Conservation (phyloP, 2,797 vertebrate genomes). For the Parambassis ranga region DNA sequence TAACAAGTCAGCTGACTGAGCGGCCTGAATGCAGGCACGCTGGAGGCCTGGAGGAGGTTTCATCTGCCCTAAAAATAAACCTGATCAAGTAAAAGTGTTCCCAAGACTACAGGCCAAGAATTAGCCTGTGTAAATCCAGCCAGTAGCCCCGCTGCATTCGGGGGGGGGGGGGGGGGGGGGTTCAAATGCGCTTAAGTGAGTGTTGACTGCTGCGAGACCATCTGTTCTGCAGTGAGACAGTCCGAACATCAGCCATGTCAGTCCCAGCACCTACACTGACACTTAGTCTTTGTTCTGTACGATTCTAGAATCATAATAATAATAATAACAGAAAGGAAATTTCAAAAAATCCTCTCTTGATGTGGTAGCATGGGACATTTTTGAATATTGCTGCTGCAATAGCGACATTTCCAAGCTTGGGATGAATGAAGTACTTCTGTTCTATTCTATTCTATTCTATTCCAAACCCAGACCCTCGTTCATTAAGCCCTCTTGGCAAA, state of each 20-base stretch:
- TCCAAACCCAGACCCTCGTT: neutral
- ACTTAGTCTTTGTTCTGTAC: too few relatives aligned
- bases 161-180: neutral
- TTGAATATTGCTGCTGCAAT: too few relatives aligned
- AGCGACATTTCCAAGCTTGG: too few relatives aligned
- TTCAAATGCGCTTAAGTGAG: constrained; percentile 34
- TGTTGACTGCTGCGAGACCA: constrained; percentile 33
- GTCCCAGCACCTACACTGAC: neutral
- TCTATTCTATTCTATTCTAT: too few relatives aligned
- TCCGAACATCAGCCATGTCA: neutral
- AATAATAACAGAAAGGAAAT: too few relatives aligned
- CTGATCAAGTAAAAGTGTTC: neutral
- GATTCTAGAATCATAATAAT: too few relatives aligned
- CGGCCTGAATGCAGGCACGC: neutral
- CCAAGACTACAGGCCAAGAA: neutral
- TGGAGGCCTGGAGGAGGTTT: neutral
- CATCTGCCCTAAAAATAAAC: neutral
- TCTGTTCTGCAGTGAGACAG: constrained; percentile 11
- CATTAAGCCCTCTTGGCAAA: constrained; percentile 17
- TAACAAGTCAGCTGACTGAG: neutral
- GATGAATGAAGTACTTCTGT: too few relatives aligned
- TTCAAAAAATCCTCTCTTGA: too few relatives aligned
- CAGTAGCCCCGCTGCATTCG: neutral
- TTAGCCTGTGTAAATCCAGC: constrained; percentile 27
- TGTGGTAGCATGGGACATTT: too few relatives aligned